Evolutionary conservation across 2,113 vertebrate genomes (phyloP), one percentile per base, ranked within the genome.

Genomic region (Alectura lathami): DNA sequence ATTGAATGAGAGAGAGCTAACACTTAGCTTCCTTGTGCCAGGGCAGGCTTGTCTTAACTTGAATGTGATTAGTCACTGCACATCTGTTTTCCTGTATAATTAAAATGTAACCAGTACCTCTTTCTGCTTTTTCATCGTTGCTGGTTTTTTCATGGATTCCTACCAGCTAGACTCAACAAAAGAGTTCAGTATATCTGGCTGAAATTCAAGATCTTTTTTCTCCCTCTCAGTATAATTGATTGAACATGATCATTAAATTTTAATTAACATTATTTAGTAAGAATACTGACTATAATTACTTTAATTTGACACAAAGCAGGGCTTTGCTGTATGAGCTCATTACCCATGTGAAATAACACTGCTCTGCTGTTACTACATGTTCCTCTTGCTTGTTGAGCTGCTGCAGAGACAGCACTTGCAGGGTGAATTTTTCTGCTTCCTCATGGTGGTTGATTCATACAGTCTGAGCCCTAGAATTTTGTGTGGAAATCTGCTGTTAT

Each of bases 61-160:
- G 69, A 79, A 92, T 78, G 78, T 84, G 85, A 95, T 94, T 96
- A 97, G 97, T 97, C 93, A 94, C 81, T 74, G 91, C 79, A 97
- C 98, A 98, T 98, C 97, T 98, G 98, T 96, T 98, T 98, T 96
- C 91, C 95, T 97, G 98, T 98, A 94, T 88, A 96, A 97, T 98
- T 91, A 96, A 97, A 93, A 87, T 54, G 89, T 93, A 92, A 91
- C 83, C 88, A 92, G 96, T 97, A 96, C 80, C 77, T 79, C 53
- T 96, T 95, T 97, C 96, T 98, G 87, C 73, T 91, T 97, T 92
- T 93, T 97, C 94, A 86, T 96, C 83, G 67, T 80, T 34, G 6
- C 67, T 93, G 79, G 30, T 87, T 84, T 96, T 97, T 97, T 82
- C 88, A 56, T 96, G 86, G 67, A 91, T 94, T 29, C 2, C 3